A percentile compares a stretch with the other conserved stretches of the same genome.
Evolutionary conservation across 2,797 vertebrate species (phyloP).

Genomic region (Rallus crepitans): DNA sequence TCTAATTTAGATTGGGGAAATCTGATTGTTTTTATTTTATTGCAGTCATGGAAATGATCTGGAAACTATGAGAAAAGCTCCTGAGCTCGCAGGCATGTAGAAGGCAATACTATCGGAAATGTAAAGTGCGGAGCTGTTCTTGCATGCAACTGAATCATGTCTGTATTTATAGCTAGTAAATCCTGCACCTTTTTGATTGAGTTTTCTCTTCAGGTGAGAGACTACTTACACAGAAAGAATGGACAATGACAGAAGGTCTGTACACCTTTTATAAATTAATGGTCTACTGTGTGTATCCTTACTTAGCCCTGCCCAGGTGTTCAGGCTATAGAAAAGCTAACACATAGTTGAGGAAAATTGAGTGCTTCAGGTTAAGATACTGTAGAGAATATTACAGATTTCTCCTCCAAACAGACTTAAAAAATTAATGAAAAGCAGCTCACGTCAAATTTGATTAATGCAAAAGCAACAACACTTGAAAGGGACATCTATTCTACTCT

Average conservation of each 20-base stretch:
- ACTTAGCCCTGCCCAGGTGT: background rate
- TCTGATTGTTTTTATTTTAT: background rate
- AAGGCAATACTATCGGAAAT: background rate
- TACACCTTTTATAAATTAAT: background rate
- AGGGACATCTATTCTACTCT: background rate
- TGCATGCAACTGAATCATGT: fast-evolving
- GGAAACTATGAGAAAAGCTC: background rate
- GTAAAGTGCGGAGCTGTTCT: background rate
- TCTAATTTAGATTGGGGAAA: fast-evolving
- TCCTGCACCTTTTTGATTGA: background rate
- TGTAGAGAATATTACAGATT: background rate
- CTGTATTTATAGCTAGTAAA: background rate
- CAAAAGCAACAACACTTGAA: background rate
- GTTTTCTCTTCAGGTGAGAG: background rate
- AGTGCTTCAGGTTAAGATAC: background rate
- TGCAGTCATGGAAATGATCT: background rate
- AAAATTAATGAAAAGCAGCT: background rate
- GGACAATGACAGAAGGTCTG: background rate
- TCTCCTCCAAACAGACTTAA: background rate
- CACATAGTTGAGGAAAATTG: background rate
- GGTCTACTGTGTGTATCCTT: background rate
- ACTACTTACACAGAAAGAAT: background rate
- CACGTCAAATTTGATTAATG: background rate
- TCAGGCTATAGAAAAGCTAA: background rate
- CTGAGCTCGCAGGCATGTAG: background rate